phyloP scores from a whole-genome alignment of 2,113 vertebrate genomes.

The Actinemys pallida region DNA sequence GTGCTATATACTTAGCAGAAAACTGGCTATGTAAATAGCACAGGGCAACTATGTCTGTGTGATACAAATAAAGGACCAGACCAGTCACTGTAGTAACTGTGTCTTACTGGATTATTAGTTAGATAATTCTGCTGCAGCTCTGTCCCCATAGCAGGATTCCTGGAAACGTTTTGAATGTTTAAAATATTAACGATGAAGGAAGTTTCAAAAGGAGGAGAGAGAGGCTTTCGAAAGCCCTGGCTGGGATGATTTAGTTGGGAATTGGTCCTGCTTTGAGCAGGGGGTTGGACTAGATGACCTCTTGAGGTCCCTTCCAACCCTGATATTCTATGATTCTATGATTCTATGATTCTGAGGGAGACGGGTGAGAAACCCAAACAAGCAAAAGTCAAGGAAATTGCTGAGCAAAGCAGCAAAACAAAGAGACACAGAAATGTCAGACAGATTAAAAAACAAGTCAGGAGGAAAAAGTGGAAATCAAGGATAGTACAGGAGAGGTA shows the following conservation, averaged over 20 bases:
- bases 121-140: constrained; percentile 1
- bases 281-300: too few relatives aligned
- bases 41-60: neutral
- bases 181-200: neutral
- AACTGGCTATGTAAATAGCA: neutral
- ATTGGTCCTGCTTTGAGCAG: too few relatives aligned
- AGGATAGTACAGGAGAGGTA: neutral
- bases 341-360: neutral
- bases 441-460: neutral
- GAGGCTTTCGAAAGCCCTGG: too few relatives aligned
- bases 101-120: neutral
- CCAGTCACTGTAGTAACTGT: neutral
- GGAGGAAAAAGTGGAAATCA: neutral
- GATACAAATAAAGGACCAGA: neutral
- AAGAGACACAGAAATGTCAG: neutral
- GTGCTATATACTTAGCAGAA: constrained; percentile 52
- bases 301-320: too few relatives aligned
- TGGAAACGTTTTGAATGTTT: neutral
- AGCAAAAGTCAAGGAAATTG: neutral
- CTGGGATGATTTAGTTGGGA: too few relatives aligned
- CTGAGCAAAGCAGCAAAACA: neutral
- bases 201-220: neutral
- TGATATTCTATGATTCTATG: too few relatives aligned
- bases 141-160: neutral
- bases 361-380: neutral